These are phyloP conservation scores for Dugesia japonica DNA, from an alignment of 2,888 invertebrate species.

Conservation along the genomic window DNA sequence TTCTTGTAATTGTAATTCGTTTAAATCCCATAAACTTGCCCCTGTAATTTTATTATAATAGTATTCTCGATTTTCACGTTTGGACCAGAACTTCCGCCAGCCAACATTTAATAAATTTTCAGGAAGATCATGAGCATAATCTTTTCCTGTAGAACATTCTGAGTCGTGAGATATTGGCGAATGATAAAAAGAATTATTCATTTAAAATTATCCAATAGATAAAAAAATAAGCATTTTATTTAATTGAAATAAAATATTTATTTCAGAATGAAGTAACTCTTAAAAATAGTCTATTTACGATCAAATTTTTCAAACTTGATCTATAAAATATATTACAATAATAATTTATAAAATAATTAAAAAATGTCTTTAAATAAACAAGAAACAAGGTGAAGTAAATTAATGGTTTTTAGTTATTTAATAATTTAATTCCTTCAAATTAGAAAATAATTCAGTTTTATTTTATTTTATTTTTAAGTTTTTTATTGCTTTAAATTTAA, in stretches of 20 bases:
- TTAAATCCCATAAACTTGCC: conserved; percentile 76
- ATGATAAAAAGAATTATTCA: neutral
- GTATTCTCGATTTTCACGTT: conserved; percentile 78
- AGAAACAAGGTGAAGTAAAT: no score
- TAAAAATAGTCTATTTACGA: no score
- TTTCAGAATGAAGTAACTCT: no score
- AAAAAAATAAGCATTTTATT: neutral
- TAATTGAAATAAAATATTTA: neutral
- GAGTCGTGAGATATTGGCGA: neutral
- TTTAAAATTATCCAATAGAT: neutral
- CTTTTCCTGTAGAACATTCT: neutral
- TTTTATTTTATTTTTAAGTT: no score
- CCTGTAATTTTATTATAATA: conserved; percentile 88
- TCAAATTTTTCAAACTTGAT: neutral
- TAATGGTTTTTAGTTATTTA: no score
- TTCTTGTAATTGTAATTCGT: neutral
- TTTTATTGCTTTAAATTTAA: no score
- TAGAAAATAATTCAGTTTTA: no score
- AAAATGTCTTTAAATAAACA: neutral
- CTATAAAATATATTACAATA: neutral
- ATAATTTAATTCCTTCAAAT: no score
- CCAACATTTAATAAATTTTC: conserved; percentile 65
- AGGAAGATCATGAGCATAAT: conserved; percentile 51
- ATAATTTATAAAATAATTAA: neutral
- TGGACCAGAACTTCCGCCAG: conserved; percentile 91